Base-by-base conservation (phyloP, 2,797 vertebrate species). In the Etheostoma nigrum region DNA sequence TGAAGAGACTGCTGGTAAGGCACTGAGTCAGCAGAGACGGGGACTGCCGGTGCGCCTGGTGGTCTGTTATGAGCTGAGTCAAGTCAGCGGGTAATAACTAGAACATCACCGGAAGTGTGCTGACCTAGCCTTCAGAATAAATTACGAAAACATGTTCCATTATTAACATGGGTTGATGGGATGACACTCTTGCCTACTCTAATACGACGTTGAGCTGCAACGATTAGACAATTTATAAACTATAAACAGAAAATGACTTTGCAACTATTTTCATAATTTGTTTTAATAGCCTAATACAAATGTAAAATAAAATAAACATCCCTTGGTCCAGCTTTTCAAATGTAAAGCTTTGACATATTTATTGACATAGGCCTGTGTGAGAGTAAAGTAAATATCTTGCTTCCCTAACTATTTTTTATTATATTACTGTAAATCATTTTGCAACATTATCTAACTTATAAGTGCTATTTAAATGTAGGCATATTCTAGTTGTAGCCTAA, bases 1-100 rank as follows among this genome's bases (percentile, higher is more conserved):
- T 78, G 92, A 81, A 89, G 83, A 81, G 88, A 88, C 91, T 93
- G 92, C 86, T 91, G 86, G 83, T 91, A 96, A 96, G 95, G 95
- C 95, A 96, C 95, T 95, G 95, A 96, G 94, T 96, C 95, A 95
- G 95, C 95, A 95, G 88, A 94, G 90, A 89, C 73, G 36, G 82
- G 70, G 83, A 81, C 82, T 92, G 89, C 92, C 78, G 87, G 90
- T 91, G 89, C 89, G 89, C 89, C 79, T 93, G 88, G 76, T 93
- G 85, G 86, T 85, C 88, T 88, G 86, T 82, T 4, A 67, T 58
- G 71, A 89, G 81, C 72, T 73, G 76, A 65, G 87, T 84, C 84
- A 89, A 90, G 88, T 44, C 73, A 0, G 33, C 55, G 78, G 21
- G 36, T 85, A 80, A 81, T 81, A 87, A 76, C 45, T 4, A 36